Base-by-base conservation (phyloP, 1,140 invertebrate species). In the Melitaea cinxia region DNA sequence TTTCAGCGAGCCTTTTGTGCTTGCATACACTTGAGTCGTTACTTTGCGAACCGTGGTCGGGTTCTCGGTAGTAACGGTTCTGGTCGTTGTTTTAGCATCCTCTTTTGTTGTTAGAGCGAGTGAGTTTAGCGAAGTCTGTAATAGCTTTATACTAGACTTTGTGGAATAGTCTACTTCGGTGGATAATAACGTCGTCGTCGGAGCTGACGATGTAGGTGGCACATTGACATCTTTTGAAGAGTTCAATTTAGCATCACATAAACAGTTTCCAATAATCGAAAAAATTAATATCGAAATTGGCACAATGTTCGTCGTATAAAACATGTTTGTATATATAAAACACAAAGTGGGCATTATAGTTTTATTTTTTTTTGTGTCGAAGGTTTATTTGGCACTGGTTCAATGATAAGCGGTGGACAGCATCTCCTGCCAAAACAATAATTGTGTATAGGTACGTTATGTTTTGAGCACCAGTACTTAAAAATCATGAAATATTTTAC, bases 1-100 rank as follows among this genome's bases (percentile, higher is more conserved):
- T 84, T 88, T 81, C 73, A 76, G 68, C 62, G 71, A 71, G 53
- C 65, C 72, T 77, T 82, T 88, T 84, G 78, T 83, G 74, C 75
- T 83, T 52, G 67, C 65, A 65, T 83, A 73, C 53, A 72, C 76
- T 79, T 73, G 71, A 72, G 75, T 72, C 50, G 75, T 82, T 73
- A 78, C 78, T 82, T 80, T 72, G 72, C 61, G 68, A 37, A 68
- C 56, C 26, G 75, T 78, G 15, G 78, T 74, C 58, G 79, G 65
- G 66, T 74, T 77, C 73, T 82, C 77, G 50, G 75, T 83, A 47
- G 67, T 66, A 57, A 54, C 52, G 67, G 74, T 70, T 54, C 67
- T 73, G 73, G 75, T 87, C 78, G 81, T 84, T 80, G 72, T 78
- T 78, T 80, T 81, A 76, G 72, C 66, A 63, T 39, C 77, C 60